Base-by-base conservation (phyloP, 2,888 invertebrate genomes). In the Celastrina argiolus region DNA sequence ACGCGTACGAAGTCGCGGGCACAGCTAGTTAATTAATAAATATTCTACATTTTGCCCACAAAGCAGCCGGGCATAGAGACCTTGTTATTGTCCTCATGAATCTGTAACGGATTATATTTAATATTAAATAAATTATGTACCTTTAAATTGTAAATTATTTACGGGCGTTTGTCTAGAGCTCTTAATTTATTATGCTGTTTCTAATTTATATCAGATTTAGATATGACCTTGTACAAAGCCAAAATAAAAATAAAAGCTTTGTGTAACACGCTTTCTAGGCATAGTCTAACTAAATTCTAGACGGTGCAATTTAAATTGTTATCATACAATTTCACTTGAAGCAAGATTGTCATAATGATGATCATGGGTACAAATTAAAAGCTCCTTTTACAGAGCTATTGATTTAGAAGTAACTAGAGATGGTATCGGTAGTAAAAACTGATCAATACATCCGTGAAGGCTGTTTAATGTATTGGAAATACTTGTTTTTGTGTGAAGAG, bases 401-500 rank as follows among this genome's bases (percentile, higher is more conserved):
- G 22, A 18, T 8, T 51, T 58, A 58, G 58, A 31, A 58, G 4
- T 58, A 58, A 58, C 56, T 31, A 28, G 26, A 58, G 16, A 16
- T 22, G 51, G 14, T 31, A 22, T 39, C 12, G 18, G 16, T 4
- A 22, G 22, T 39, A 61, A 61, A 61, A 61, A 39, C 61, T 61
- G 18, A 61, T 61, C 61, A 61, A 61, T 61, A 61, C 36, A 61
- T 34, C 31, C 31, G 16, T 31, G 59, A 34, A 39, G 61, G 8
- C 61, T 34, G 59, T 34, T 34, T 22, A 39, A 39, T 36, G 39
- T 61, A 36, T 22, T 39, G 61, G 61, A 39, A 59, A 59, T 59
- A 61, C 61, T 36, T 61, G 61, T 61, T 61, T 61, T 61, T 61
- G 61, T 61, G 36, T 61, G 16, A 61, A 61, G 61, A 36, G 22